phyloP scores from a whole-genome alignment of 1,140 invertebrate species.

The Dinothrombium tinctorium region DNA sequence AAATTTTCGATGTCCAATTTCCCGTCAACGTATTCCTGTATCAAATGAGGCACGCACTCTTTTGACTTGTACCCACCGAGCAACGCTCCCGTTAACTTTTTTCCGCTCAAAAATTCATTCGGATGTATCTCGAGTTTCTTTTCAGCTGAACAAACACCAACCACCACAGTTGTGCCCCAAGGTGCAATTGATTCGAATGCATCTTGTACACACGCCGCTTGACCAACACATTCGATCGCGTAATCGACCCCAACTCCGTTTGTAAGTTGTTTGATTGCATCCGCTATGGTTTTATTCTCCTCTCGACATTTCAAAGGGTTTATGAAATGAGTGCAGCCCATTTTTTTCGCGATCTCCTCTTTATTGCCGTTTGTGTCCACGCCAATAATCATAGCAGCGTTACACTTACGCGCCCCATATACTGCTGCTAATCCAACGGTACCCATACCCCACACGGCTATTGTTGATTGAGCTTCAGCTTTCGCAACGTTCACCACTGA shows the following conservation, averaged over 20 bases:
- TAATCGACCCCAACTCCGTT: conserved; percentile 81
- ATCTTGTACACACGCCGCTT: conserved; percentile 77
- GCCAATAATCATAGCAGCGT: conserved; percentile 71
- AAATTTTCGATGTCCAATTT: not conserved
- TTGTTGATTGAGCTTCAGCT: conserved; percentile 47
- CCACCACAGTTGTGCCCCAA: conserved; percentile 90
- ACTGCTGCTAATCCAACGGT: conserved; percentile 76
- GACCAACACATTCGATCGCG: conserved; percentile 96
- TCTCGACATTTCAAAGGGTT: conserved; percentile 43
- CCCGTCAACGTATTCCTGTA: not conserved
- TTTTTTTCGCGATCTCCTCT: conserved; percentile 56
- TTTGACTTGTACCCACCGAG: not conserved
- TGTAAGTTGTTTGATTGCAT: conserved; percentile 66
- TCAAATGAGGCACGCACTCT: not conserved
- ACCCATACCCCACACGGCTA: conserved; percentile 80
- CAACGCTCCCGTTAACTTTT: not conserved
- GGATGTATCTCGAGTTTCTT: not conserved
- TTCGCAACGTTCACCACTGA: conserved; percentile 79
- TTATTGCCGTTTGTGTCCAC: conserved; percentile 75
- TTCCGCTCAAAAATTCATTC: not conserved
- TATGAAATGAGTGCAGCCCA: conserved; percentile 72
- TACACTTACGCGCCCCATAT: conserved; percentile 71
- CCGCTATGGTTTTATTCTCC: conserved; percentile 47
- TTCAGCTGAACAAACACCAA: conserved; percentile 30
- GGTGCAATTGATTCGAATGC: conserved; percentile 89